Conservation (phyloP, 2,888 invertebrate species). For the Heliconius ethilla region DNA sequence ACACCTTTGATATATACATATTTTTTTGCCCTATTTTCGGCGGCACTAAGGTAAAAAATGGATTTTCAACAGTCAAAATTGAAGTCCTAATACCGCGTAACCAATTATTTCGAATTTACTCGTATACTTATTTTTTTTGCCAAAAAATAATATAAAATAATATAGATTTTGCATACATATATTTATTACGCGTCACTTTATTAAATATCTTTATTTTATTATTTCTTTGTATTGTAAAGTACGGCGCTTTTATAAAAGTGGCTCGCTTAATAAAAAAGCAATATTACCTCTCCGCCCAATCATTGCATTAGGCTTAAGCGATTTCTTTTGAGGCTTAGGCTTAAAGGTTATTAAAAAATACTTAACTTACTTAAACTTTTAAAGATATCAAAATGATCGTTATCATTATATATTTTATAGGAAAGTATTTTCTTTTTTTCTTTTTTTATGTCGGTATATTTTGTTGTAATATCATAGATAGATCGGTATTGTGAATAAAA, state of each 20-base stretch:
- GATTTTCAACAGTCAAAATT: no score
- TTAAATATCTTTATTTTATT: no score
- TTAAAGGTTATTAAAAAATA: conserved; percentile 15
- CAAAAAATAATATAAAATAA: no score
- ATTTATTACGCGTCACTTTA: background rate
- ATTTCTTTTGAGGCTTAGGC: conserved; percentile 20
- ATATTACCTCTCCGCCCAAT: conserved; percentile 17
- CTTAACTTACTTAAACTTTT: conserved; percentile 17
- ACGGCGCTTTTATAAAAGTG: conserved; percentile 1
- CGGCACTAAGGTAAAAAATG: no score
- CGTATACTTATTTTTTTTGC: no score
- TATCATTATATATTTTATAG: background rate
- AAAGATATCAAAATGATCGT: conserved; percentile 9
- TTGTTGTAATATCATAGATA: no score
- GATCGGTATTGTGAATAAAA: no score
- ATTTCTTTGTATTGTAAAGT: background rate
- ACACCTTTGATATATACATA: background rate
- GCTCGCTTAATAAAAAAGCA: conserved; percentile 11
- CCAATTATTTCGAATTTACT: no score
- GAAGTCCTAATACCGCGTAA: no score
- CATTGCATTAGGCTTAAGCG: conserved; percentile 27
- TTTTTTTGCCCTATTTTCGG: background rate
- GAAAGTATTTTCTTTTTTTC: background rate
- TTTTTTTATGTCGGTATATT: no score
- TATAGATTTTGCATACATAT: no score